phyloP scores from a whole-genome alignment of 2,888 invertebrate genomes.

The Euproctis similis region DNA sequence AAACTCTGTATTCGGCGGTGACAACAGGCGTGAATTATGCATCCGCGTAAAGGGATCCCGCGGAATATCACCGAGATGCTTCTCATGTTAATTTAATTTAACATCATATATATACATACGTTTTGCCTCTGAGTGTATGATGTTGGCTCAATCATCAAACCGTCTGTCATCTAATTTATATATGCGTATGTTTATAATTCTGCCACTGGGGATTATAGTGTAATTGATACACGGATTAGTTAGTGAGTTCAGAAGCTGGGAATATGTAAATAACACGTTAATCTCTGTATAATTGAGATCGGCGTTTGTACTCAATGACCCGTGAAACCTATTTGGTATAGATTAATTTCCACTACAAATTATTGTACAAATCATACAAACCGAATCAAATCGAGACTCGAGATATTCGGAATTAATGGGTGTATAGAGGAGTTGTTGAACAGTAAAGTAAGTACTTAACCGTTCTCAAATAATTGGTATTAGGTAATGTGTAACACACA shows the following conservation, averaged over 20 bases:
- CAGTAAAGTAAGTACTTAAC: too few relatives aligned
- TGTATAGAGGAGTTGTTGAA: too few relatives aligned
- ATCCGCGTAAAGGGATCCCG: constrained; percentile 25
- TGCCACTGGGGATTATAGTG: constrained; percentile 23
- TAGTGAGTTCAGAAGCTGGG: constrained; percentile 15
- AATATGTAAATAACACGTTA: constrained; percentile 13
- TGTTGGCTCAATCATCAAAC: constrained; percentile 42
- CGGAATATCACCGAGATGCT: constrained; percentile 38
- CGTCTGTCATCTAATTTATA: constrained; percentile 35
- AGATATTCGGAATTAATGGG: too few relatives aligned
- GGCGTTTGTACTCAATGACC: constrained; percentile 1
- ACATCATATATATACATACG: too few relatives aligned
- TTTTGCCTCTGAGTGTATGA: constrained; percentile 28
- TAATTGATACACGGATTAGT: constrained; percentile 31
- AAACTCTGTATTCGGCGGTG: constrained; percentile 22
- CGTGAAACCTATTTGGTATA: background rate
- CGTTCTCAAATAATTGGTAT: too few relatives aligned
- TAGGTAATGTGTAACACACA: too few relatives aligned
- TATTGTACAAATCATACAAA: too few relatives aligned
- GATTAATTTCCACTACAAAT: background rate
- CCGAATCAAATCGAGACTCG: too few relatives aligned
- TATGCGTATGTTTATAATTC: constrained; percentile 25
- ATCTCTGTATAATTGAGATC: constrained; percentile 11
- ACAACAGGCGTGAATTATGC: constrained; percentile 39
- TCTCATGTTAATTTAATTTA: constrained; percentile 61